Evolutionary conservation across 2,113 vertebrate species (phyloP), one percentile per base, ranked within the genome.

Genomic region (Vombatus ursinus): DNA sequence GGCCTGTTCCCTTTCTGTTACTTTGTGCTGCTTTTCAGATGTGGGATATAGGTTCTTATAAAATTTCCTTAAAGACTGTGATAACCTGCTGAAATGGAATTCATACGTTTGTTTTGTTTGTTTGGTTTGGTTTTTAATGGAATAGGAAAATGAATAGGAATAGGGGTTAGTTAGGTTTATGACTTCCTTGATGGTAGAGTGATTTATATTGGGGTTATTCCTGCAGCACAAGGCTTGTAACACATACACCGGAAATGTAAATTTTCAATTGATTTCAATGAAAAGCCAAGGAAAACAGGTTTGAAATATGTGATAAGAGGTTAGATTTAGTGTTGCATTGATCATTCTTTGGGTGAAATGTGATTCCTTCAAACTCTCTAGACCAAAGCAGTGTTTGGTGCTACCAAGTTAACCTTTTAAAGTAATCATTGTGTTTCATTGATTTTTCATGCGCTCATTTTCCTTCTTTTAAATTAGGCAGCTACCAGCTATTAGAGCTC

Each of bases 391-490:
- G 90, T 57, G 93, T 96, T 96, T 93, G 48, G 57, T 93, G 89
- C 95, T 77, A 44, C 16, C 37, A 22, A 77, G 68, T 77, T 98
- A 97, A 98, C 97, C 97, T 97, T 97, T 84, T 97, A n/a, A 68
- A 91, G 48, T 92, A 95, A 95, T 96, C 94, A 94, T 92, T 50
- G 22, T 96, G 94, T 96, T 95, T 94, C 96, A 96, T 97, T 98
- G 93, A 95, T 98, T 97, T 96, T 44, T 23, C 31, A 84, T 84
- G 6, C 44, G n/a, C n/a, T 84, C 5, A 84, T 84, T 84, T 84
- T 84, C 91, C 97, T 95, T 93, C 96, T 94, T 98, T 97, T 97
- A 94, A 77, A 84, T 94, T 97, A 96, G 97, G 96, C 93, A 97
- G 93, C 89, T 96, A 31, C 90, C 61, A 94, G 57, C 90, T 94